These are phyloP conservation scores for Pimpla rufipes DNA, from an alignment of 2,888 invertebrate species.

Conservation along the genomic window DNA sequence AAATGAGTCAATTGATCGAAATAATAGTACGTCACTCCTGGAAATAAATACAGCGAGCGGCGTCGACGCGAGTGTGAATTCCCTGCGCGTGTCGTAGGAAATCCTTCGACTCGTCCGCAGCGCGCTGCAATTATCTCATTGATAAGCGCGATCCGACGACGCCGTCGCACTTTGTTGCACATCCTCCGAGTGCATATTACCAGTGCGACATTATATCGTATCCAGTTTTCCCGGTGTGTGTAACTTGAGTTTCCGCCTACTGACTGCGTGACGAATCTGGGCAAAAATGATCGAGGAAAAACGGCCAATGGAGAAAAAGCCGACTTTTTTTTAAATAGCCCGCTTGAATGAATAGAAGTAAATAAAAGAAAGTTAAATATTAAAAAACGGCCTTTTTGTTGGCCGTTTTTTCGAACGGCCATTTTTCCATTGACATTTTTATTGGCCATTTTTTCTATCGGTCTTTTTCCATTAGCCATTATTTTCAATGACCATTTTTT, in stretches of 20 bases:
- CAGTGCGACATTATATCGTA: conserved; percentile 5
- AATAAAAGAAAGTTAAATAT: no score
- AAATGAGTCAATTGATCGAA: background rate
- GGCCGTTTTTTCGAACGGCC: no score
- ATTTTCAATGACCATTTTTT: no score
- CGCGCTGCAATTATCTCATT: conserved; percentile 6
- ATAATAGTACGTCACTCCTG: background rate
- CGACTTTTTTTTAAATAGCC: no score
- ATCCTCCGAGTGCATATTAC: background rate
- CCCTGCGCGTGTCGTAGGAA: conserved; percentile 2
- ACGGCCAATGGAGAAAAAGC: no score
- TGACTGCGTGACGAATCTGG: no score
- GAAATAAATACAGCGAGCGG: background rate
- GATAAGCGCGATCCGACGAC: conserved; percentile 10
- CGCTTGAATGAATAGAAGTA: no score
- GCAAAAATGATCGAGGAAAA: no score
- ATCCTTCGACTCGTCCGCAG: background rate
- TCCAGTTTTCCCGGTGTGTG: conserved; percentile 15
- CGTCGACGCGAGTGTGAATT: background rate
- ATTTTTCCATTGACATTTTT: no score
- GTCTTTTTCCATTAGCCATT: no score
- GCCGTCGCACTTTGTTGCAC: background rate
- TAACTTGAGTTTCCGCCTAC: background rate
- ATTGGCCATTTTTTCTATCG: no score
- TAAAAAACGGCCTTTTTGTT: no score